Evolutionary conservation across 1,140 invertebrate genomes (phyloP), one percentile per base, ranked within the genome.

Genomic region (Drosophila persimilis): DNA sequence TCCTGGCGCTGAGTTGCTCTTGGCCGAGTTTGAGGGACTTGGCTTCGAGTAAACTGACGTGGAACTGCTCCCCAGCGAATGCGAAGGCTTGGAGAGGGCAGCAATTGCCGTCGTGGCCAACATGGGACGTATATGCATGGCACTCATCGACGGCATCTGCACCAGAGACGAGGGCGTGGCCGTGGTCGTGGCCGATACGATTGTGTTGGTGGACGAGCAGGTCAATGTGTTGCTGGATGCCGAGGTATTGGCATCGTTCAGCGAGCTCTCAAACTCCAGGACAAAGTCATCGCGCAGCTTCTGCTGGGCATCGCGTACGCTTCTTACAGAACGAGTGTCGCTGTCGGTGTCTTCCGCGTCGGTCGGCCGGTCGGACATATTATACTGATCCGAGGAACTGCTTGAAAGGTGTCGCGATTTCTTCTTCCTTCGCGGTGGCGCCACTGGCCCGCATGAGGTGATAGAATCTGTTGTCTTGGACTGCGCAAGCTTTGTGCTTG

Each of bases 351-450:
- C 90, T 46, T 89, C 83, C 6, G 83, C 74, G 62, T 91, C 90
- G 2, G 53, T 65, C 22, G 77, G 55, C 2, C 35, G 11, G 11
- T 39, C 35, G 35, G 80, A 72, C 52, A 85, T 48, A 15, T 80
- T 90, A 58, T 86, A 84, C 57, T 91, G 77, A 62, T 91, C 88
- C 2, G 83, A 88, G 54, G 92, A 92, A 75, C 92, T 93, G 9
- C 90, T 91, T 29, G 93, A 92, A 48, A 92, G 92, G 64, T 92
- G 92, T 17, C 91, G 78, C 84, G 94, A 95, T 69, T 93, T 96
- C 95, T 96, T 96, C 91, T 96, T 97, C 70, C 94, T 94, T 79
- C 97, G 92, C 6, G 97, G 96, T 51, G 97, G 97, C 41, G 97
- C 96, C 44, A 97, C 92, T 4, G 97, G 96, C 7, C 91, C 89